These are phyloP conservation scores for Ailurus styani DNA, from an alignment of 2,113 vertebrate species.

Conservation along the genomic window DNA sequence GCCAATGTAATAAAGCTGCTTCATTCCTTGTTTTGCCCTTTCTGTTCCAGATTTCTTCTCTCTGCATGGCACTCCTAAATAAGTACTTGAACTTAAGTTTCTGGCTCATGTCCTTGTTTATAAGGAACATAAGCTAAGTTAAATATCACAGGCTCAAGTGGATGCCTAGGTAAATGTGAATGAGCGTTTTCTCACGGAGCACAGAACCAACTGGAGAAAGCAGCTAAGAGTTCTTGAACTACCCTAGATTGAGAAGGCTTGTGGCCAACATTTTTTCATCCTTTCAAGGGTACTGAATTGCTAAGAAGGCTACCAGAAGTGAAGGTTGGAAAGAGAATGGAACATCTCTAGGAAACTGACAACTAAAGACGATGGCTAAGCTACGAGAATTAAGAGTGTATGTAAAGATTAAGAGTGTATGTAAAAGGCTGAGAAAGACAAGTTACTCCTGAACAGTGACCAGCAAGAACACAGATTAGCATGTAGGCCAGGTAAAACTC, in stretches of 20 bases:
- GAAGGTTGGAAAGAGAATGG: not conserved
- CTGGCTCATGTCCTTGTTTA: not conserved
- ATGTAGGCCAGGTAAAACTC: not conserved
- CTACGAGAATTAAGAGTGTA: not conserved
- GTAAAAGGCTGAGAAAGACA: not conserved
- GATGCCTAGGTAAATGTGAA: not conserved
- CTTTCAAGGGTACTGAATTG: not conserved
- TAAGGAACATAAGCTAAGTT: not conserved
- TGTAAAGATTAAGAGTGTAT: not conserved
- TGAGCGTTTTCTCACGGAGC: not conserved
- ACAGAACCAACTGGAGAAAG: not conserved
- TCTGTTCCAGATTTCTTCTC: not conserved
- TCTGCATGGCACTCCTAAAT: not conserved
- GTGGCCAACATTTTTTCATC: not conserved
- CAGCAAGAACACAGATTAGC: not conserved
- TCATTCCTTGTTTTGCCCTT: not conserved
- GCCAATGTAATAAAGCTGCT: not conserved
- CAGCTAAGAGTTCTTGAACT: not conserved
- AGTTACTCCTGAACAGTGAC: not conserved
- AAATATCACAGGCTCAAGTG: not conserved
- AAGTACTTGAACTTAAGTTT: not conserved
- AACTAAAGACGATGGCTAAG: not conserved
- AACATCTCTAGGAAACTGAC: not conserved
- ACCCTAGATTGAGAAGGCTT: not conserved
- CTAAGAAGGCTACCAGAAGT: not conserved